Evolutionary conservation across 1,140 invertebrate genomes (phyloP).

Genomic region (Harpegnathos saltator): DNA sequence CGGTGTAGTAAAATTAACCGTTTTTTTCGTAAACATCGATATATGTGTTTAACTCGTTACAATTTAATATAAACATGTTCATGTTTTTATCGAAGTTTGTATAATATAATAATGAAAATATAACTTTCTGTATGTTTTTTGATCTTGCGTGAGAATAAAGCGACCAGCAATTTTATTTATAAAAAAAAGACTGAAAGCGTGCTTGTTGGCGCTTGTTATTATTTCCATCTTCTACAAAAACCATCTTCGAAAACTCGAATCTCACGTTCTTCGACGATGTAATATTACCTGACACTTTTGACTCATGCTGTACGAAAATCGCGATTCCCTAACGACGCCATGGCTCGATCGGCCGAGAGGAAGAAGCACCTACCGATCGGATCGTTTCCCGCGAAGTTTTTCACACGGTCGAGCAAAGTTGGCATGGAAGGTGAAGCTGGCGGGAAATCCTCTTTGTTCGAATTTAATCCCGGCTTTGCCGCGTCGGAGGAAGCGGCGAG

Average conservation of each 20-base stretch:
- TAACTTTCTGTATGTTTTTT: background rate
- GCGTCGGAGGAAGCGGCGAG: slow-evolving; percentile 5
- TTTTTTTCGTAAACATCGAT: background rate
- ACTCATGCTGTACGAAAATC: background rate
- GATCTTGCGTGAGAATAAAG: too few species aligned
- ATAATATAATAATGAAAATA: background rate
- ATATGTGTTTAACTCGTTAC: too few species aligned
- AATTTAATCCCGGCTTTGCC: slow-evolving; percentile 66
- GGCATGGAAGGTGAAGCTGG: slow-evolving; percentile 21
- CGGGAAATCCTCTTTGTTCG: slow-evolving; percentile 68
- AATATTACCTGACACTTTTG: background rate
- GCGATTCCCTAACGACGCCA: background rate
- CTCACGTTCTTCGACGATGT: background rate
- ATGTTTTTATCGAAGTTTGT: background rate
- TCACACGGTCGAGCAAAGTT: slow-evolving; percentile 59
- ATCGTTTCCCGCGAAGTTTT: slow-evolving; percentile 56
- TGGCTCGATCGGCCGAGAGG: slow-evolving; percentile 35
- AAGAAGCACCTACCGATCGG: slow-evolving; percentile 44
- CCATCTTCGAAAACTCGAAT: background rate
- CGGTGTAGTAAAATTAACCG: too few species aligned
- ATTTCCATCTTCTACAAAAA: too few species aligned
- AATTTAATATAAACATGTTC: too few species aligned
- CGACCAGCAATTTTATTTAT: background rate
- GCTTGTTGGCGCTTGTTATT: too few species aligned
- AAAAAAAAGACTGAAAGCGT: too few species aligned